These are phyloP conservation scores for Ectropis crepuscularia DNA, from an alignment of 2,888 invertebrate species.

Conservation along the genomic window DNA sequence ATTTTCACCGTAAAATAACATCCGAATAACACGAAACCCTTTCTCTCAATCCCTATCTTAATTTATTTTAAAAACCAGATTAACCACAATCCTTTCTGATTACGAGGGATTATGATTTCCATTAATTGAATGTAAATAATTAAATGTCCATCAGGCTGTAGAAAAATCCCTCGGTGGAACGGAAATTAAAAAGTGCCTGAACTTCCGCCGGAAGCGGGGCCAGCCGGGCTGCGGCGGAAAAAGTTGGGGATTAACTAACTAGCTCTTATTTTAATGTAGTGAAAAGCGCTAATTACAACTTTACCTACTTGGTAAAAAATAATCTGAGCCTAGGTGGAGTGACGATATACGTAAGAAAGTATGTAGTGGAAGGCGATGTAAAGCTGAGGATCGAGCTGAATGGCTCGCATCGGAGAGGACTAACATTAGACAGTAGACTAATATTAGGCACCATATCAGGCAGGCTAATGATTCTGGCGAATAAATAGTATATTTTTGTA, in stretches of 20 bases:
- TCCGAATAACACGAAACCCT: slow-evolving; percentile 11
- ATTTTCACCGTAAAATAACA: slow-evolving; percentile 1
- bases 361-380: too few species aligned
- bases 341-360: too few species aligned
- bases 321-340: too few species aligned
- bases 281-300: slow-evolving; percentile 11
- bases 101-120: slow-evolving; percentile 66
- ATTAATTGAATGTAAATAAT: slow-evolving; percentile 83
- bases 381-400: too few species aligned
- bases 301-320: background rate
- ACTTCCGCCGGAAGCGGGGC: slow-evolving; percentile 68
- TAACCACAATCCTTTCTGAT: slow-evolving; percentile 53
- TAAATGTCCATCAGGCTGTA: slow-evolving; percentile 73
- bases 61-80: slow-evolving; percentile 49
- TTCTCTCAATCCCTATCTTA: slow-evolving; percentile 27
- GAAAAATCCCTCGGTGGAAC: slow-evolving; percentile 77
- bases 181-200: slow-evolving; percentile 82
- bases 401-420: too few species aligned
- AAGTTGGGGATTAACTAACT: slow-evolving; percentile 71
- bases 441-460: too few species aligned
- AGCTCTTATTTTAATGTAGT: slow-evolving; percentile 49
- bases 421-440: too few species aligned
- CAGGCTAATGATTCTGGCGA: too few species aligned
- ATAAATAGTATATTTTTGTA: too few species aligned
- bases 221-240: slow-evolving; percentile 71